Base-by-base conservation (phyloP, 1,140 invertebrate genomes). In the Ganaspis sp. region DNA sequence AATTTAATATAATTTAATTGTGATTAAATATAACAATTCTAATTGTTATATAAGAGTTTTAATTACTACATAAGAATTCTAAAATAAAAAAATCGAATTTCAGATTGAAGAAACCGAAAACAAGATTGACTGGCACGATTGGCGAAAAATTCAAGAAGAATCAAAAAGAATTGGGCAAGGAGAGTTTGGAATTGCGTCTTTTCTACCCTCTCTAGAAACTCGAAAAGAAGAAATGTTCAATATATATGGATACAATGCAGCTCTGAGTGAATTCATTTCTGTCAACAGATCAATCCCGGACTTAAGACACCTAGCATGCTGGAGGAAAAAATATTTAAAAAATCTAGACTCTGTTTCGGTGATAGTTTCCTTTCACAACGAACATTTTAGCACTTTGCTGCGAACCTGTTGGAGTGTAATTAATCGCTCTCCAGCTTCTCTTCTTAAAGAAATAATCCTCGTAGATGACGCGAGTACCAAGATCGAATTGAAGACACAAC, bases 41-140 rank as follows among this genome's bases (percentile, higher is more conserved):
- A n/a, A n/a, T n/a, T n/a, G n/a, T n/a, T n/a, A n/a, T n/a, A n/a
- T n/a, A n/a, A n/a, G n/a, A n/a, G n/a, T n/a, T n/a, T n/a, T n/a
- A n/a, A n/a, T n/a, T n/a, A n/a, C n/a, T n/a, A n/a, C n/a, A n/a
- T n/a, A n/a, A n/a, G n/a, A n/a, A n/a, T n/a, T n/a, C n/a, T n/a
- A n/a, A n/a, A n/a, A n/a, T n/a, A n/a, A n/a, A n/a, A n/a, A n/a
- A n/a, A n/a, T n/a, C n/a, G n/a, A n/a, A n/a, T 54, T 54, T 54
- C 9, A 64, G 58, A 1, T 29, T 6, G 71, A 87, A 85, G 80
- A 84, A 54, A 34, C 74, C 0, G 71, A 82, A 5, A 87, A 93
- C 85, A 94, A 94, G 91, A 94, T 94, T 78, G 97, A 98, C 85
- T 98, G 97, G 97, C 96, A 98, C 87, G 93, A 98, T 88, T 95